Conservation (phyloP, 2,113 vertebrate genomes). For the Caloenas nicobarica region DNA sequence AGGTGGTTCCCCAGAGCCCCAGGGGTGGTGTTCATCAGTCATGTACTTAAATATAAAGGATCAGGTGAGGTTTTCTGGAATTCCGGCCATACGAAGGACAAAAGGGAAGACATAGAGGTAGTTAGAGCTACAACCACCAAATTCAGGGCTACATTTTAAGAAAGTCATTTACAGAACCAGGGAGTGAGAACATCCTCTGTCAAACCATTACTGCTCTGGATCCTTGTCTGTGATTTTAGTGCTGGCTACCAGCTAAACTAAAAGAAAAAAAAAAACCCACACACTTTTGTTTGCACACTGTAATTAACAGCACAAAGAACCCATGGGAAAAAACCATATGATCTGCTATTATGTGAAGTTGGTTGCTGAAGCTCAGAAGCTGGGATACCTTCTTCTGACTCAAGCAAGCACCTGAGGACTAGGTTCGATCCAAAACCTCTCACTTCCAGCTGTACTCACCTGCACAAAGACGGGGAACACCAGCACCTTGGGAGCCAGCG, state of each 20-base stretch:
- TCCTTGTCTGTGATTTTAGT: not conserved
- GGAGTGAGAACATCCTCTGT: not conserved
- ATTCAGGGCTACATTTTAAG: not conserved
- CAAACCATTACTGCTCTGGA: not conserved
- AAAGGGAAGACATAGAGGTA: not conserved
- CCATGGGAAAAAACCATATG: not conserved
- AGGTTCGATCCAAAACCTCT: rapidly evolving
- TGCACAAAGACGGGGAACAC: slow-evolving; percentile 96
- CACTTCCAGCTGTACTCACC: slow-evolving; percentile 63
- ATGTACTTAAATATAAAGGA: rapidly evolving
- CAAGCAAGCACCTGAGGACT: not conserved
- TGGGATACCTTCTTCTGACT: not conserved
- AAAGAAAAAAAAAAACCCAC: not conserved
- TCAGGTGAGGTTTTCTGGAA: not conserved
- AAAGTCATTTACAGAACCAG: not conserved
- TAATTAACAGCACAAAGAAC: not conserved
- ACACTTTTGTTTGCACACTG: not conserved
- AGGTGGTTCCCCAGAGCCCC: not conserved
- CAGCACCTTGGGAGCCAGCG: slow-evolving; percentile 89
- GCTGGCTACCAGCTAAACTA: not conserved
- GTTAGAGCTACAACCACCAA: not conserved
- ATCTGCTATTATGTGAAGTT: not conserved
- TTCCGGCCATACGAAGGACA: not conserved
- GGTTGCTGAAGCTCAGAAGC: not conserved
- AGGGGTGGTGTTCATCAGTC: not conserved